phyloP scores from a whole-genome alignment of 2,888 invertebrate genomes.

The Drosophila lacicola region DNA sequence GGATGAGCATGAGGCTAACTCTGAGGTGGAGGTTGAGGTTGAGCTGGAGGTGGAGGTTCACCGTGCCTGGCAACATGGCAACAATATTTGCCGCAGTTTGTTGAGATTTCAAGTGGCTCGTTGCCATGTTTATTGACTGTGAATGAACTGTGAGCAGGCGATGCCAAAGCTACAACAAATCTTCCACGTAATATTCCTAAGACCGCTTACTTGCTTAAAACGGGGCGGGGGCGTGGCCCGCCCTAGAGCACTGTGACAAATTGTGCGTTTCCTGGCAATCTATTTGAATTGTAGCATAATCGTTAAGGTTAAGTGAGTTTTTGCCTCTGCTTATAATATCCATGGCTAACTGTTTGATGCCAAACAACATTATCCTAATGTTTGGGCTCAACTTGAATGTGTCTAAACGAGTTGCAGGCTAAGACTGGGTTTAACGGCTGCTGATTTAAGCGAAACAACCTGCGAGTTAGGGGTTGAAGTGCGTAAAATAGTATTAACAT shows the following conservation, averaged over 20 bases:
- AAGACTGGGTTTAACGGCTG: not conserved
- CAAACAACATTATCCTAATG: conserved; percentile 13
- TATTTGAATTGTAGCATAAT: conserved; percentile 57
- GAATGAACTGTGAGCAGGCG: conserved; percentile 41
- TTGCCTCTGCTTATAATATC: conserved; percentile 17
- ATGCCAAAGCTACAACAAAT: conserved; percentile 23
- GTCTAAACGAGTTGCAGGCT: not conserved
- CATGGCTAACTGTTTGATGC: conserved; percentile 11
- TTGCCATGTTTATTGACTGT: conserved; percentile 52
- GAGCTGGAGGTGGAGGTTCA: conserved; percentile 1
- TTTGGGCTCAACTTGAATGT: conserved; percentile 22
- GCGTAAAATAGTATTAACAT: too few relatives aligned
- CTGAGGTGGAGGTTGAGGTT: not conserved
- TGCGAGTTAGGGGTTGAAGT: too few relatives aligned
- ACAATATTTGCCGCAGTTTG: conserved; percentile 32
- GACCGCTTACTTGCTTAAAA: not conserved
- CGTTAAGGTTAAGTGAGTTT: conserved; percentile 53
- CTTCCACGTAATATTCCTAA: conserved; percentile 24
- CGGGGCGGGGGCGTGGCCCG: not conserved
- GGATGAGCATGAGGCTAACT: conserved; percentile 7
- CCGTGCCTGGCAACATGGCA: not conserved
- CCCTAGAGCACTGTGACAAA: conserved; percentile 36
- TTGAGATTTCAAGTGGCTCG: conserved; percentile 36
- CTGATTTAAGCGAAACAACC: not conserved
- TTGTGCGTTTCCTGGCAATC: conserved; percentile 43